Evolutionary conservation across 2,797 vertebrate species (phyloP).

Genomic region (Furcifer pardalis): DNA sequence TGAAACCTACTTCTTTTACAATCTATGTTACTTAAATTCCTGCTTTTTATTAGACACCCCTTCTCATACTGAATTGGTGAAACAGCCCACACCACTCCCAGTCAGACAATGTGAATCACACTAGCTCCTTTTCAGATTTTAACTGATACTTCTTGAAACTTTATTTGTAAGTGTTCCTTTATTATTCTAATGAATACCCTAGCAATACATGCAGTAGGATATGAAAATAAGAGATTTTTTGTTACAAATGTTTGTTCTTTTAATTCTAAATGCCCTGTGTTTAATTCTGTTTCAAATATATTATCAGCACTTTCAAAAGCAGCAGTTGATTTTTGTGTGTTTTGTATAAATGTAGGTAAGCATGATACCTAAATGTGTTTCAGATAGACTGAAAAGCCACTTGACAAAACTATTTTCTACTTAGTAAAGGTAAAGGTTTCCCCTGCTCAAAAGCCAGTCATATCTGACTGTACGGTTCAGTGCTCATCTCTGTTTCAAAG

Average conservation of each 20-base stretch:
- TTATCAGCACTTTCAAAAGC: not conserved
- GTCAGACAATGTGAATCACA: not conserved
- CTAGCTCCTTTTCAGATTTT: not conserved
- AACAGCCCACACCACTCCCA: not conserved
- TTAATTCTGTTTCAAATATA: not conserved
- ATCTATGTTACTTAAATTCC: not conserved
- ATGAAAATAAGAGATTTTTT: not conserved
- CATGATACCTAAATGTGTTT: not conserved
- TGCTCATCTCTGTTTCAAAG: too few species aligned
- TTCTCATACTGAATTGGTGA: not conserved
- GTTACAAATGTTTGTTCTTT: not conserved
- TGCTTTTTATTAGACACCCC: not conserved
- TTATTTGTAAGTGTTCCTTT: not conserved
- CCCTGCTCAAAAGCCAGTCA: too few species aligned
- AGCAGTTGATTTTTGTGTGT: not conserved
- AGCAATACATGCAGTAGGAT: accelerated
- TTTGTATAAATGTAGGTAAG: not conserved
- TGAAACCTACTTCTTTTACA: conserved; percentile 49
- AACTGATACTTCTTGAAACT: conserved; percentile 16
- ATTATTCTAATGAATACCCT: not conserved
- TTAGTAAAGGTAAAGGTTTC: too few species aligned
- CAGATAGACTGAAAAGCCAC: not conserved
- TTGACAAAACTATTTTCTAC: conserved; percentile 24
- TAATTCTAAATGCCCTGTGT: not conserved
- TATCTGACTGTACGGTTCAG: too few species aligned